These are phyloP conservation scores for Gymnopithys bicolor DNA, from an alignment of 2,797 vertebrate genomes.

Conservation along the genomic window DNA sequence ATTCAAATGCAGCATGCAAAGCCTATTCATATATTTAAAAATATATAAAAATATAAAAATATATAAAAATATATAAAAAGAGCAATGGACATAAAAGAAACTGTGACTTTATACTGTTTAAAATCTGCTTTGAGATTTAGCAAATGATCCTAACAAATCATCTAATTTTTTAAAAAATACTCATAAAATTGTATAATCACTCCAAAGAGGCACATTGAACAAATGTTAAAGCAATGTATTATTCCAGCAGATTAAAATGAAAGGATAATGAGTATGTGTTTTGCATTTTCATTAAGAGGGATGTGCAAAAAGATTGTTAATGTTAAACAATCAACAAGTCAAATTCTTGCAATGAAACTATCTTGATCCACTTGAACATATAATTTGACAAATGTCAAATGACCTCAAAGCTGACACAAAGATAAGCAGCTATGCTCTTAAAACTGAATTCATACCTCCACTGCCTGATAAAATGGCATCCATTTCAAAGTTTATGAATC, in stretches of 20 bases:
- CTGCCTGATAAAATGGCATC: background rate
- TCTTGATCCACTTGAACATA: background rate
- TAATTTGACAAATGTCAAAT: background rate
- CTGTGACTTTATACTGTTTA: background rate
- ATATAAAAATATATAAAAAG: too few species aligned
- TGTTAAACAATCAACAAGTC: rapidly evolving
- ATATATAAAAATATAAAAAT: too few species aligned
- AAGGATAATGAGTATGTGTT: background rate
- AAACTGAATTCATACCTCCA: background rate
- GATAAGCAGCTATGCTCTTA: background rate
- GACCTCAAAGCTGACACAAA: background rate
- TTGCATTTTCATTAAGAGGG: background rate
- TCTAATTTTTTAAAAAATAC: background rate
- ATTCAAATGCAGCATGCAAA: background rate
- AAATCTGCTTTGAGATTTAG: background rate
- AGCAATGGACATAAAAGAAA: background rate
- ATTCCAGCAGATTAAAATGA: background rate
- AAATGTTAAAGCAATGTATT: background rate
- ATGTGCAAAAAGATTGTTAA: background rate
- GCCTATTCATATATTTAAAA: background rate
- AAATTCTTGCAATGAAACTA: background rate
- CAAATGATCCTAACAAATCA: background rate
- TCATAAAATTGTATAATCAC: background rate
- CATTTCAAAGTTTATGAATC: background rate
- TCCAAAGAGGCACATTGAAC: background rate